These are phyloP conservation scores for Falco peregrinus DNA, from an alignment of 2,797 vertebrate species.

Conservation along the genomic window DNA sequence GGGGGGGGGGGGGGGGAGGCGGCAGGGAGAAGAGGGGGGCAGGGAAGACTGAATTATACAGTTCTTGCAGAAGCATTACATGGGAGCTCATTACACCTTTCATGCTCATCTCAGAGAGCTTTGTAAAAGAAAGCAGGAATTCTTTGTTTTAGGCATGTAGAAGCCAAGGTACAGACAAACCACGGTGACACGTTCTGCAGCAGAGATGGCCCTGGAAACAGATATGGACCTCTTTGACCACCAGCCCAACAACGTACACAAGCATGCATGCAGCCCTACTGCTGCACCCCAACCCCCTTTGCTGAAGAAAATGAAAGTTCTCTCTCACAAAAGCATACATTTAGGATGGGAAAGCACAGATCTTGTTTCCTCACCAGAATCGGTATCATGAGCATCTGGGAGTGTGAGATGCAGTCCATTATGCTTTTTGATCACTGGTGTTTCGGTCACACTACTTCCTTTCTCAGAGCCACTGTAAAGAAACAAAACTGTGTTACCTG, in stretches of 20 bases:
- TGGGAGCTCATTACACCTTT: neutral
- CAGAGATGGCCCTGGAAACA: neutral
- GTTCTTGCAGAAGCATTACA: neutral
- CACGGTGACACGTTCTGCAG: neutral
- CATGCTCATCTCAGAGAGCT: neutral
- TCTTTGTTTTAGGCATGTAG: neutral
- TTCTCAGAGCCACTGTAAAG: conserved; percentile 89
- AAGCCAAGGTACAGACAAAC: neutral
- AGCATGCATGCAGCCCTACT: accelerated
- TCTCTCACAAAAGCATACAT: neutral
- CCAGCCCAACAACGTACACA: neutral
- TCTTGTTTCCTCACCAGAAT: conserved; percentile 82
- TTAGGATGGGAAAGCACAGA: neutral
- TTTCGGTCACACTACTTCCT: conserved; percentile 85
- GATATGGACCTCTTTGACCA: neutral
- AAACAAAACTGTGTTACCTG: conserved; percentile 16
- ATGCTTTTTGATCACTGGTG: conserved; percentile 81
- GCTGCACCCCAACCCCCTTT: too few relatives aligned
- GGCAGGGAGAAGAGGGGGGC: too few relatives aligned
- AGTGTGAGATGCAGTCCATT: conserved; percentile 87
- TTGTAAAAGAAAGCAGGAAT: neutral
- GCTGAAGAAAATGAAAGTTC: neutral
- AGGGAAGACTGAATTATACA: neutral
- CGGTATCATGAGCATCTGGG: conserved; percentile 89
- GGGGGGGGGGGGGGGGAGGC: too few relatives aligned